Base-by-base conservation (phyloP, 2,797 vertebrate species). In the Acipenser transmontanus region DNA sequence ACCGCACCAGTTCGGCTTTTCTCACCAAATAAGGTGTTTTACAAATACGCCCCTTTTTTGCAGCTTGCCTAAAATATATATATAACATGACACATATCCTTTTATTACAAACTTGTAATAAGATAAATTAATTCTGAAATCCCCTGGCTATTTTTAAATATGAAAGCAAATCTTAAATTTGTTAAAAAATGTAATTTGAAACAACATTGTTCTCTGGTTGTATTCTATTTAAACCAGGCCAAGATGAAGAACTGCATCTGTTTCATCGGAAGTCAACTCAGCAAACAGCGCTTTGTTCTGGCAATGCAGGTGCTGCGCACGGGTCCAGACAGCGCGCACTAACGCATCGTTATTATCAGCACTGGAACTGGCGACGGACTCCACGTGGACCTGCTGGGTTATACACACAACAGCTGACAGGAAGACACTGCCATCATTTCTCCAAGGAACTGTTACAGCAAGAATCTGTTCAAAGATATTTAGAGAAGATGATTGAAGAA, bases 401-500 rank as follows among this genome's bases (percentile, higher is more conserved):
- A 69, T 79, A 68, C 8, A 66, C 50, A 49, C 0, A 2, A 34
- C 57, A 34, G 34, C 34, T 34, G 34, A 34, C 47, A 54, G 81
- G 73, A 68, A 79, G 71, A 69, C 81, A 51, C 0, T 80, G 66
- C 65, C 78, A 90, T 73, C 69, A 74, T 6, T 72, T 79, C 47
- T 54, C 78, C 6, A 81, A 54, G 14, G 81, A 85, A 8, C 13
- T 94, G 34, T 90, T 91, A 82, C 76, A 81, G 11, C 79, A 77
- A 0, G 77, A 82, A 56, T 72, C 77, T 0, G 80, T 98, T 6
- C 90, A 89, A 76, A 88, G 73, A 61, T 88, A 94, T 11, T 50
- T 97, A 4, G 80, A 81, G 67, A 80, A 77, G 54, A 71, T 94
- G 61, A 77, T 76, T 68, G 79, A 84, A 67, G 92, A 98, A 61